Base-by-base conservation (phyloP, 1,140 invertebrate species). In the Zaprionus lachaisei region DNA sequence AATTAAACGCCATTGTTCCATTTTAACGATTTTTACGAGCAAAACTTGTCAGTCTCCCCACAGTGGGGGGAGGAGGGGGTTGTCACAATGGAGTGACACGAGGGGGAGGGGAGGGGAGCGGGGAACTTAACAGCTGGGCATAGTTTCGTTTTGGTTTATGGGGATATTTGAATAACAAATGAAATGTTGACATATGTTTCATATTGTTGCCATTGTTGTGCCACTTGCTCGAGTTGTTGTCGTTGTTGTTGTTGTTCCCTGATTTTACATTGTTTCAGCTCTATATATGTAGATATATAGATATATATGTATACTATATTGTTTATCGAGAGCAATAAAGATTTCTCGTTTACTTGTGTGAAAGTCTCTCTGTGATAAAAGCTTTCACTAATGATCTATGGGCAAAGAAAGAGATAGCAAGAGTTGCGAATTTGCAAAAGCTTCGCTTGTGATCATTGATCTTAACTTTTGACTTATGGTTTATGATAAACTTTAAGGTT, bases 1-100 rank as follows among this genome's bases (percentile, higher is more conserved):
- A 87, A 87, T 87, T 87, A 89, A 87, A 89, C 64, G 77, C 80
- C 84, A 87, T 87, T 87, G 84, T 87, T 87, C 71, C 84, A 87
- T 66, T 74, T 72, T 73, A 74, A 77, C 72, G 74, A 79, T 66
- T 63, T 68, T 75, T 64, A 69, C 31, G 67, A 69, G 71, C 72
- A 31, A 63, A 74, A 63, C 66, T 70, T 70, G 72, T 69, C 72
- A 72, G 63, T 9, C 56, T 17, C 28, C 38, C 26, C n/a, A 41
- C 7, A 28, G 14, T 20, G 14, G 2, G 26, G 26, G 12, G 9
- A 12, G 49, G 14, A 2, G 15, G 15, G 31, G n/a, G 3, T 15
- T n/a, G 38, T 41, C 37, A 38, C n/a, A 14, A 41, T 7, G 12
- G n/a, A 3, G 54, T n/a, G 28, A 17, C 6, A 31, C 6, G 57